A percentile compares a stretch with the other conserved stretches of the same genome.
These are phyloP conservation scores for Chloroclysta siterata DNA, from an alignment of 2,888 invertebrate species.

Conservation along the genomic window DNA sequence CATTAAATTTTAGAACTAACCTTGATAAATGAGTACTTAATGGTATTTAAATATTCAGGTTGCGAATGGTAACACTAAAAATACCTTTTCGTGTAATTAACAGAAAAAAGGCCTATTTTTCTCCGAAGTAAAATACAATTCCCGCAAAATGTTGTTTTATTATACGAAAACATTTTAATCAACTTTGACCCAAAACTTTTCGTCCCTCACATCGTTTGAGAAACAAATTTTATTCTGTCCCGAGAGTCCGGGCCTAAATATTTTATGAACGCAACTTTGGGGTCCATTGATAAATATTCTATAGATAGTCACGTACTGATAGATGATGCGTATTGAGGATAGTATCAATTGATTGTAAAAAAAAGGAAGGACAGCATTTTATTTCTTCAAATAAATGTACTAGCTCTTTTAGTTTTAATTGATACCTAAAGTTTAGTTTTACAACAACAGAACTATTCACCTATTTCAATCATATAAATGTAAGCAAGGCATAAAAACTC, in stretches of 20 bases:
- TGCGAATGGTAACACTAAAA: no score
- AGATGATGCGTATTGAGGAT: slow-evolving; percentile 4
- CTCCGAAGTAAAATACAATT: slow-evolving; percentile 20
- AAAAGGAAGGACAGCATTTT: no score
- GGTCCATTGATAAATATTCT: slow-evolving; percentile 58
- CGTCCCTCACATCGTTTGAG: slow-evolving; percentile 51
- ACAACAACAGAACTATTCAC: neutral
- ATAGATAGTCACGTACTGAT: slow-evolving; percentile 28
- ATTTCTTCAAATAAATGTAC: no score
- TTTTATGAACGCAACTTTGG: slow-evolving; percentile 60
- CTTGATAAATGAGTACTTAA: no score
- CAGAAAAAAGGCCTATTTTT: neutral
- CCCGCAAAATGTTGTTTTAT: slow-evolving; percentile 40
- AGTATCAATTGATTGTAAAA: no score
- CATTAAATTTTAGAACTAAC: no score
- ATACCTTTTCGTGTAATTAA: neutral
- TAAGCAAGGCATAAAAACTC: slow-evolving; percentile 25
- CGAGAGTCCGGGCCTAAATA: slow-evolving; percentile 55
- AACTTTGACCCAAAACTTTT: slow-evolving; percentile 51
- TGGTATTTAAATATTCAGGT: no score
- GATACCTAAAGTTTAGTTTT: neutral
- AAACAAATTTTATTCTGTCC: slow-evolving; percentile 48
- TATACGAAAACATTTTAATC: slow-evolving; percentile 41
- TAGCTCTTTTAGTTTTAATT: neutral
- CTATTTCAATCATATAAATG: neutral